A percentile compares a stretch with the other conserved stretches of the same genome.
Evolutionary conservation across 2,113 vertebrate genomes (phyloP).

Genomic region (Tragelaphus strepsiceros): DNA sequence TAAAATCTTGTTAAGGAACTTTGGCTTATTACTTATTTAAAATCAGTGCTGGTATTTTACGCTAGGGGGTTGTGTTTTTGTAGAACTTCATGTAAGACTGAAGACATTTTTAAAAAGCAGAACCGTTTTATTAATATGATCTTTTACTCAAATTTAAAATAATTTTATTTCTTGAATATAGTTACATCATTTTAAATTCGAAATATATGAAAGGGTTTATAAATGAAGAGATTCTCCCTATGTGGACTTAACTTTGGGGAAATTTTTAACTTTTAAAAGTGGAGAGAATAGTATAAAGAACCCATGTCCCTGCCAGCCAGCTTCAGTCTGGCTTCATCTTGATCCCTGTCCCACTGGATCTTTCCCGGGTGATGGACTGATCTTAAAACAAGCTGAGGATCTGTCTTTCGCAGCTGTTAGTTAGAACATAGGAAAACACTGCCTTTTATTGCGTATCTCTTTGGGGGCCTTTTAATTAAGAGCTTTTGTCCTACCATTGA

Average conservation of each 20-base stretch:
- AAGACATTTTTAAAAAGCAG: background rate
- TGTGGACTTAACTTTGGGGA: background rate
- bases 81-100: background rate
- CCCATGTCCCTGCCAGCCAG: no score
- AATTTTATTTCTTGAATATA: background rate
- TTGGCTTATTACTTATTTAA: background rate
- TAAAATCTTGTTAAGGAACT: conserved; percentile 59
- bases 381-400: background rate
- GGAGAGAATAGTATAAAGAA: background rate
- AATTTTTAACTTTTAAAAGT: background rate
- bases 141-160: background rate
- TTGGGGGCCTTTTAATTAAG: background rate
- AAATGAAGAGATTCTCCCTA: background rate
- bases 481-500: background rate
- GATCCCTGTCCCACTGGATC: background rate
- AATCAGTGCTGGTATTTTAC: background rate
- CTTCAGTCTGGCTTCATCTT: background rate
- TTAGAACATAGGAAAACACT: background rate
- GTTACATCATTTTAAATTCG: background rate
- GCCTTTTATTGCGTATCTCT: background rate
- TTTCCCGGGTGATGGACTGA: background rate
- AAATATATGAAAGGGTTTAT: background rate
- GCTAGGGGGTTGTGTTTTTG: background rate
- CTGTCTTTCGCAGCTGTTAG: background rate
- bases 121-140: background rate